phyloP scores from a whole-genome alignment of 2,888 invertebrate genomes.

The Scrobipalpa costella region DNA sequence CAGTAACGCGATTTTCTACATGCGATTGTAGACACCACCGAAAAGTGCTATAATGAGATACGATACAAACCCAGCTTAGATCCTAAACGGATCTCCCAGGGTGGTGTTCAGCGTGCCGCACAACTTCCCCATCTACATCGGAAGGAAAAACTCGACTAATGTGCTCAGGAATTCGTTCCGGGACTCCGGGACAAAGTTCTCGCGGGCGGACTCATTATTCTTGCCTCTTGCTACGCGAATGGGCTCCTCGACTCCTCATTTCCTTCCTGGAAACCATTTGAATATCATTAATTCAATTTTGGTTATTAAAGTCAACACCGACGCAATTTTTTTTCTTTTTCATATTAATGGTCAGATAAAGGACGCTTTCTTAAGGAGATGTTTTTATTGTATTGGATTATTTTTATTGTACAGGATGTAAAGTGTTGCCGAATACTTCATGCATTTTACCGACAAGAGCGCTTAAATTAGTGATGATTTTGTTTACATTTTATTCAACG shows the following conservation, averaged over 20 bases:
- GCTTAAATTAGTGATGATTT: too few species aligned
- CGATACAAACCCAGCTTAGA: not conserved
- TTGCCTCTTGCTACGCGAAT: slow-evolving; percentile 53
- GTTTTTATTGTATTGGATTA: too few species aligned
- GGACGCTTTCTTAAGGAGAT: not conserved
- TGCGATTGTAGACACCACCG: too few species aligned
- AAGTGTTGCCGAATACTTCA: too few species aligned
- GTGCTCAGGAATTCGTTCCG: slow-evolving; percentile 8
- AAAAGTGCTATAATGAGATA: too few species aligned
- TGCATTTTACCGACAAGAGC: too few species aligned
- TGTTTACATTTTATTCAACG: too few species aligned
- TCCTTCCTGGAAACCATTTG: slow-evolving; percentile 65
- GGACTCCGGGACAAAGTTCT: slow-evolving; percentile 12
- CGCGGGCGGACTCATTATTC: slow-evolving; percentile 59
- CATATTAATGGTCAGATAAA: not conserved
- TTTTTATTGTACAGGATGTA: too few species aligned
- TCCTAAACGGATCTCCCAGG: not conserved
- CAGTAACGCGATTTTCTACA: too few species aligned
- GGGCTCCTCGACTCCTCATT: slow-evolving; percentile 69
- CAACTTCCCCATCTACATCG: not conserved
- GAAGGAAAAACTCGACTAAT: slow-evolving; percentile 21
- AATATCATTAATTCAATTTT: slow-evolving; percentile 59
- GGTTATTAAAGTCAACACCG: slow-evolving; percentile 45
- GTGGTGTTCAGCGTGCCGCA: not conserved
- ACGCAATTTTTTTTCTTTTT: not conserved